Evolutionary conservation across 2,888 invertebrate species (phyloP), one percentile per base, ranked within the genome.

Genomic region (Eubasilissa splendida): DNA sequence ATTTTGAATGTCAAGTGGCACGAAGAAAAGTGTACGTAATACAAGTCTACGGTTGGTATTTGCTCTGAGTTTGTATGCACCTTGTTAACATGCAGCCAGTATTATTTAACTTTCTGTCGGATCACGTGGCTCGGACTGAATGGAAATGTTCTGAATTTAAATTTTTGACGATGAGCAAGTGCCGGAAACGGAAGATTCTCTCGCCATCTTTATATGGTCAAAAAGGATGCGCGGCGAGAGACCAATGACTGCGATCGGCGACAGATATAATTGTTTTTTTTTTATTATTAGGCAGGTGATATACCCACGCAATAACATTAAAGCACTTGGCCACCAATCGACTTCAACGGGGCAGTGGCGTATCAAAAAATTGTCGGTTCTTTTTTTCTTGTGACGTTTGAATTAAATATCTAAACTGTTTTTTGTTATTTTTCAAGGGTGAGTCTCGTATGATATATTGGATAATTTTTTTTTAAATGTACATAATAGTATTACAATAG

Each of bases 191-290:
- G 54, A 10, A 53, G 31, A 71, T 50, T 10, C 54, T 56, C 22
- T 42, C 2, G 42, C 42, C 31, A 3, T 56, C 54, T 71, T 54
- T 71, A 71, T 56, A 53, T 71, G 71, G 71, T 71, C 52, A 71
- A 54, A 56, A 71, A 10, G 71, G 54, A 71, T 53, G 54, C 54
- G 50, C 54, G 33, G 22, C n/a, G 70, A 50, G 42, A 31, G 50
- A 68, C 11, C 33, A 22, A 68, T n/a, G 68, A 10, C 68, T 68
- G 52, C 68, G 42, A 22, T 66, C 12, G 50, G 68, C 9, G 52
- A 52, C 50, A 14, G 42, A 14, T 50, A 50, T 50, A 68, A 52
- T 68, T 50, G 14, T 14, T 52, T 50, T 42, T 12, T 50, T 50
- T 50, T 68, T 66, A 33, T 12, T 68, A 63, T 63, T 63, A 63